phyloP scores from a whole-genome alignment of 2,797 vertebrate species.

The Tympanoctomys barrerae region DNA sequence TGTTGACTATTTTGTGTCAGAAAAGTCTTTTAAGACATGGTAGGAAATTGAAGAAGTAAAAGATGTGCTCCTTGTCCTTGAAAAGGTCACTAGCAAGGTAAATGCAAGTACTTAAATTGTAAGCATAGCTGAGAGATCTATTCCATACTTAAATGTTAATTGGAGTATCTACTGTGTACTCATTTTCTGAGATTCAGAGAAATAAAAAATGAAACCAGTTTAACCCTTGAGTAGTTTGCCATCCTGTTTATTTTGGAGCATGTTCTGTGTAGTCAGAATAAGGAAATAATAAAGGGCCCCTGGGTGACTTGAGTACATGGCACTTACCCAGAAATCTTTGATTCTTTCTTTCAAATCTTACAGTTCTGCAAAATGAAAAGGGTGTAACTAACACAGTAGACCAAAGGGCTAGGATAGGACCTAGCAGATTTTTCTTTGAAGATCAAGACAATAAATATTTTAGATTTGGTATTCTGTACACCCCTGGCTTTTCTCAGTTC shows the following conservation, averaged over 20 bases:
- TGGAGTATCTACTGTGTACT: background rate
- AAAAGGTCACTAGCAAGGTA: conserved; percentile 37
- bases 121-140: background rate
- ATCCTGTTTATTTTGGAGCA: conserved; percentile 7
- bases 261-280: conserved; percentile 26
- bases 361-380: conserved; percentile 5
- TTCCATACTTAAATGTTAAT: background rate
- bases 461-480: background rate
- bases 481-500: background rate
- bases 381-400: background rate
- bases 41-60: conserved; percentile 51
- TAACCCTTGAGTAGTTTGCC: background rate
- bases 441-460: background rate
- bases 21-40: conserved; percentile 27
- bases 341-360: background rate
- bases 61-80: conserved; percentile 12
- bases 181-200: background rate
- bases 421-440: conserved; percentile 34
- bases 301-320: background rate
- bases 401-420: background rate
- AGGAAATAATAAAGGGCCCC: background rate
- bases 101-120: conserved; percentile 28
- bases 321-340: conserved; percentile 25
- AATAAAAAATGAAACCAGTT: conserved; percentile 13
- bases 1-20: conserved; percentile 33